These are phyloP conservation scores for Sinopyrophorus schimmeli DNA, from an alignment of 2,888 invertebrate species.

Conservation along the genomic window DNA sequence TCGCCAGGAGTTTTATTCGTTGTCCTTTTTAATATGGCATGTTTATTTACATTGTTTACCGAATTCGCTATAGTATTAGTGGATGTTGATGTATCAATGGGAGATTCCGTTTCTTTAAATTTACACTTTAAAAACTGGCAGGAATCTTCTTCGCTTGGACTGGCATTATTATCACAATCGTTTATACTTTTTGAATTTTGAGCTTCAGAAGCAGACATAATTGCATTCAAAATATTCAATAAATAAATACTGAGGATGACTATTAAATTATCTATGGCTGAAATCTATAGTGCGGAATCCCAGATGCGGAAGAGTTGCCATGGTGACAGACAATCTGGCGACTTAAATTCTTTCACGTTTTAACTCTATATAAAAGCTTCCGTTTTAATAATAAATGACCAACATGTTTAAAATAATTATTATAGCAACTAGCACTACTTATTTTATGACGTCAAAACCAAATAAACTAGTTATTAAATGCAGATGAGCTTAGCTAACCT, in stretches of 20 bases:
- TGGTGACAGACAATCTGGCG: constrained; percentile 54
- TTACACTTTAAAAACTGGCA: constrained; percentile 45
- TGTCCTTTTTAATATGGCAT: constrained; percentile 40
- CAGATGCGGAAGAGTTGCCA: constrained; percentile 47
- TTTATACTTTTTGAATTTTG: constrained; percentile 21
- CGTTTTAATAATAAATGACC: constrained; percentile 1
- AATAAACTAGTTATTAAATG: constrained; percentile 13
- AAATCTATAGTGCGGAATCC: constrained; percentile 29
- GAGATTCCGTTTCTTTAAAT: constrained; percentile 38
- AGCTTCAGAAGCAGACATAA: constrained; percentile 15
- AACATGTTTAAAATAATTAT: constrained; percentile 17
- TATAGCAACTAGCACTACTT: constrained; percentile 8
- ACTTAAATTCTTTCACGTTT: constrained; percentile 19
- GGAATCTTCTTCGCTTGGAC: constrained; percentile 35
- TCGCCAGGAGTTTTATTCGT: constrained; percentile 31
- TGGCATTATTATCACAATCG: constrained; percentile 31
- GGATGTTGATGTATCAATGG: constrained; percentile 15
- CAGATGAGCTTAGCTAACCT: too few species aligned
- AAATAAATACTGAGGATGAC: constrained; percentile 9
- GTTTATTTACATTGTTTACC: constrained; percentile 32
- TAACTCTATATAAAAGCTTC: background rate
- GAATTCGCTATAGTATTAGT: constrained; percentile 6
- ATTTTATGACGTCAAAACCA: constrained; percentile 9
- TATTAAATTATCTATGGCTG: constrained; percentile 20
- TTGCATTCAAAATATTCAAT: background rate